Evolutionary conservation across 2,888 invertebrate genomes (phyloP).

Genomic region (Linyphia triangularis): DNA sequence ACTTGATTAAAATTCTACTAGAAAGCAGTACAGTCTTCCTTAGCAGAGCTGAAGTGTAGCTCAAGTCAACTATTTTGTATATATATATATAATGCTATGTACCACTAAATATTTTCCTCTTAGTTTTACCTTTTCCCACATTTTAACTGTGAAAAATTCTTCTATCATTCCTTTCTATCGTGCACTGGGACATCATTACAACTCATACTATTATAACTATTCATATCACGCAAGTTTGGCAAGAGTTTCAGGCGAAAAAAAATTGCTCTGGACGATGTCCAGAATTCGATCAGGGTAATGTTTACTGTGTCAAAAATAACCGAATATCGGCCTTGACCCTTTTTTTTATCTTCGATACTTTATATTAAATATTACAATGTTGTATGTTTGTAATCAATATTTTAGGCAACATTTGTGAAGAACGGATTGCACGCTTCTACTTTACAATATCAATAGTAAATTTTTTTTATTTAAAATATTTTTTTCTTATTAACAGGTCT

Average conservation of each 20-base stretch:
- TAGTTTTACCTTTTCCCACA: neutral
- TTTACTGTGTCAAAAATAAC: constrained; percentile 63
- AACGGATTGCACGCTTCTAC: neutral
- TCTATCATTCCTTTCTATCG: neutral
- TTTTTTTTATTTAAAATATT: no score
- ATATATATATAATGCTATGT: neutral
- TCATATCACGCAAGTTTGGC: constrained; percentile 14
- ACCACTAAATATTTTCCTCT: neutral
- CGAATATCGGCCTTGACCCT: constrained; percentile 70
- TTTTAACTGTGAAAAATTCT: neutral
- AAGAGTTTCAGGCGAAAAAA: neutral
- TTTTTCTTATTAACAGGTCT: no score
- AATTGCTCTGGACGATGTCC: constrained; percentile 63
- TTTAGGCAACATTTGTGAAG: neutral
- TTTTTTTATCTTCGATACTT: constrained; percentile 33
- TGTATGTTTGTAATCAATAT: constrained; percentile 67
- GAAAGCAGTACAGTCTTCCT: neutral
- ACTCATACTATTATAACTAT: neutral
- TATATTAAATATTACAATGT: constrained; percentile 36
- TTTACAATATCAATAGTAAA: no score
- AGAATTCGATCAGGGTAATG: constrained; percentile 64
- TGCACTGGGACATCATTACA: neutral
- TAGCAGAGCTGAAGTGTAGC: neutral
- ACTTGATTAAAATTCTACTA: no score
- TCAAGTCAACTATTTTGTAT: neutral